Evolutionary conservation across 2,888 invertebrate species (phyloP), one percentile per base, ranked within the genome.

Genomic region (Chloroclystis v-ata): DNA sequence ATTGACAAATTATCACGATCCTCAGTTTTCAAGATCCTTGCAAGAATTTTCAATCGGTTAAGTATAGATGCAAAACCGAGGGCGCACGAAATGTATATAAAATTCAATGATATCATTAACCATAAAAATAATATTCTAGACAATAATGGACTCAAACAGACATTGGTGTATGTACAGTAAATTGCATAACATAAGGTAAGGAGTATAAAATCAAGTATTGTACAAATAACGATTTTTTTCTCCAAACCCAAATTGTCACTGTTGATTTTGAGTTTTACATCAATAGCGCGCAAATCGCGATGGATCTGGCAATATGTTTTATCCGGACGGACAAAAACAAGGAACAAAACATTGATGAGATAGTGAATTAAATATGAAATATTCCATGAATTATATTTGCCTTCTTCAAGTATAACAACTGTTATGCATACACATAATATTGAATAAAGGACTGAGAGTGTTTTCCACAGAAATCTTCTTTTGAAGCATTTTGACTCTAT

Each of bases 401-500:
- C 2, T 12, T 28, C 0, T 1, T 37, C 25, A 6, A 37, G 24
- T 8, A 9, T 2, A 10, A 25, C 7, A 8, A 37, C 6, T 11
- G 1, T 10, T n/a, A 37, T 4, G 11, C 4, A 9, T 4, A 12
- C 8, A 1, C 24, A 12, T 8, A 12, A 24, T 3, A 37, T 3
- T 25, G 9, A 4, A 11, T 8, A 12, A 2, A 37, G 7, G 0
- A 33, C 10, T 11, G 38, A 26, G 1, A 45, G 3, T 26, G 25
- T 1, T 26, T 16, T 32, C 26, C 14, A 26, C 8, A 33, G n/a
- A 20, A 12, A 1, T 32, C 10, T 29, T 39, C 10, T 1, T 16
- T 6, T 6, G 8, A 10, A 16, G 9, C 14, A 14, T 38, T 24
- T 24, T 14, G 37, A 49, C 13, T 54, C 52, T 7, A 54, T 13